Conservation (phyloP, 2,888 invertebrate genomes). For the Halocaridina rubra region DNA sequence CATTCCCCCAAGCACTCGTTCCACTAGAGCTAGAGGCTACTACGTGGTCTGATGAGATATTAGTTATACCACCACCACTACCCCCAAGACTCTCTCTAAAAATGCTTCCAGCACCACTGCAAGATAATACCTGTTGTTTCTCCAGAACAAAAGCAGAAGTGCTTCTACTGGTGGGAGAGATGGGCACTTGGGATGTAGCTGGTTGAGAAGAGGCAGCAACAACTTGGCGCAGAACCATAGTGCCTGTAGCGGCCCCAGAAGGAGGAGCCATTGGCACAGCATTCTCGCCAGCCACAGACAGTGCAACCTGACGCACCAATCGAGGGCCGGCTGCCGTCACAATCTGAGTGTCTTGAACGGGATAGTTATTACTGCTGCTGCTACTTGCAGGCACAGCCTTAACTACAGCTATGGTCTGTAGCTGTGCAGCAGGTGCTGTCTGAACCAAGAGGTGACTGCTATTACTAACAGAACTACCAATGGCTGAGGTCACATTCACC, state of each 20-base stretch:
- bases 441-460: conserved; percentile 36
- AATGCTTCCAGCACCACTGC: conserved; percentile 36
- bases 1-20: background rate
- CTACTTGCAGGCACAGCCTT: conserved; percentile 46
- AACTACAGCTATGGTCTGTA: conserved; percentile 55
- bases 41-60: conserved; percentile 28
- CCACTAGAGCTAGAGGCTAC: conserved; percentile 31
- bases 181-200: conserved; percentile 47
- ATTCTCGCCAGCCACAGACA: conserved; percentile 8
- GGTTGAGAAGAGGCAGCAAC: conserved; percentile 43
- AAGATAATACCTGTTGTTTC: conserved; percentile 10
- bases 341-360: conserved; percentile 10
- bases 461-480: conserved; percentile 3
- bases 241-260: conserved; percentile 11
- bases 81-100: conserved; percentile 30
- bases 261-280: background rate
- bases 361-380: conserved; percentile 16
- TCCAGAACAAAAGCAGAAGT: conserved; percentile 41
- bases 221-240: conserved; percentile 44
- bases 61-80: conserved; percentile 21
- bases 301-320: conserved; percentile 26
- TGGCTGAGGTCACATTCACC: background rate
- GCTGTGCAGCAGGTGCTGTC: conserved; percentile 22
- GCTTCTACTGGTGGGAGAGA: conserved; percentile 32
- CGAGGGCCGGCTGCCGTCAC: conserved; percentile 9